Evolutionary conservation across 1,140 invertebrate genomes (phyloP).

Genomic region (Cardiocondyla obscurior): DNA sequence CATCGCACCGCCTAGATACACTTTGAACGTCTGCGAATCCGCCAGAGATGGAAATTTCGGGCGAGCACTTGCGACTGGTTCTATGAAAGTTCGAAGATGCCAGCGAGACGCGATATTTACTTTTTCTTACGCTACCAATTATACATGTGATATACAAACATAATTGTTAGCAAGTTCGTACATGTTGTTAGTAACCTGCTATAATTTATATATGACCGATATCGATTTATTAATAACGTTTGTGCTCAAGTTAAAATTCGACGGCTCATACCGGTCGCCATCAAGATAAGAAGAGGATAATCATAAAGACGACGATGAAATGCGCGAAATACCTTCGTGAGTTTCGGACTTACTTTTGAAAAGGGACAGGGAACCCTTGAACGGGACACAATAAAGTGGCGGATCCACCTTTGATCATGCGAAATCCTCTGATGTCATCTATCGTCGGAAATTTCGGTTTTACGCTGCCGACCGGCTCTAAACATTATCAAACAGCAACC

Average conservation of each 20-base stretch:
- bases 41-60: constrained; percentile 83
- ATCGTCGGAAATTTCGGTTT: constrained; percentile 87
- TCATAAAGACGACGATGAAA: constrained; percentile 7
- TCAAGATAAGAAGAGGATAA: constrained; percentile 18
- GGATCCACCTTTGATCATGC: constrained; percentile 85
- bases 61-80: constrained; percentile 81
- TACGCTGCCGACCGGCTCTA: constrained; percentile 90
- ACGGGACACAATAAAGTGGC: constrained; percentile 86
- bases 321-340: constrained; percentile 67
- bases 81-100: constrained; percentile 64
- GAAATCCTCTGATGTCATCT: constrained; percentile 82
- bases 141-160: neutral
- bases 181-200: neutral
- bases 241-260: neutral
- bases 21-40: constrained; percentile 80
- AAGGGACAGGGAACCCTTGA: constrained; percentile 87
- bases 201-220: neutral
- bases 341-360: constrained; percentile 84
- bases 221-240: neutral
- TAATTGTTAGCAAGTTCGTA: neutral
- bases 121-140: neutral
- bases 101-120: constrained; percentile 4
- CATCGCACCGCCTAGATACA: constrained; percentile 78
- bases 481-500: constrained; percentile 54
- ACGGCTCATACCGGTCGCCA: constrained; percentile 85